Base-by-base conservation (phyloP, 2,888 invertebrate species). In the Microchrysa polita region DNA sequence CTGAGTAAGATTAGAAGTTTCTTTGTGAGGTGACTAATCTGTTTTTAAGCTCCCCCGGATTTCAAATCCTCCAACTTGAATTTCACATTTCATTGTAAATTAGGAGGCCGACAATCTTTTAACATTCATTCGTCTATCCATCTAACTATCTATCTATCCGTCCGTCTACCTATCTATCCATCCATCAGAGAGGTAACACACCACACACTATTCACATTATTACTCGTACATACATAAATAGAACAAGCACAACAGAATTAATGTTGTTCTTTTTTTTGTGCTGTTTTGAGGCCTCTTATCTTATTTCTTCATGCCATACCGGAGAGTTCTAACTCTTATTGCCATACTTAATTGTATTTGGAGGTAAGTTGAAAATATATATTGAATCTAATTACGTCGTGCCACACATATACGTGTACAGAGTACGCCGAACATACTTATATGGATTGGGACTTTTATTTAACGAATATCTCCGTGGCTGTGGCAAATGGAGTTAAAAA, bases 1-100 rank as follows among this genome's bases (percentile, higher is more conserved):
- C 44, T 69, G 57, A 55, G 57, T 18, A 20, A 69, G 69, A 69
- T 55, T 55, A 69, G 44, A n/a, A 55, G 69, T 69, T n/a, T 34
- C 42, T 55, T 65, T 65, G 65, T 55, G 69, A 34, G 57, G 69
- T 69, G 69, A 69, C 69, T 69, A 69, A 69, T 69, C 69, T 69
- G 65, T 69, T 69, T 69, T 55, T 69, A 69, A 69, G 69, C 69
- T 69, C 57, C 55, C 48, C 57, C 12, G 23, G 52, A 48, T 69
- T 55, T 65, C 65, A 27, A 67, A 53, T 22, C 67, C 42, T n/a
- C 69, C 34, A 69, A 44, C 44, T 63, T 18, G 69, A 22, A 69
- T 69, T 69, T 69, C 57, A 55, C 40, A 57, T 55, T 69, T 57
- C 69, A 69, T 57, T 69, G 69, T 55, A 23, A 12, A 52, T n/a